These are phyloP conservation scores for Callopanchax toddi DNA, from an alignment of 2,113 vertebrate genomes.

Conservation along the genomic window DNA sequence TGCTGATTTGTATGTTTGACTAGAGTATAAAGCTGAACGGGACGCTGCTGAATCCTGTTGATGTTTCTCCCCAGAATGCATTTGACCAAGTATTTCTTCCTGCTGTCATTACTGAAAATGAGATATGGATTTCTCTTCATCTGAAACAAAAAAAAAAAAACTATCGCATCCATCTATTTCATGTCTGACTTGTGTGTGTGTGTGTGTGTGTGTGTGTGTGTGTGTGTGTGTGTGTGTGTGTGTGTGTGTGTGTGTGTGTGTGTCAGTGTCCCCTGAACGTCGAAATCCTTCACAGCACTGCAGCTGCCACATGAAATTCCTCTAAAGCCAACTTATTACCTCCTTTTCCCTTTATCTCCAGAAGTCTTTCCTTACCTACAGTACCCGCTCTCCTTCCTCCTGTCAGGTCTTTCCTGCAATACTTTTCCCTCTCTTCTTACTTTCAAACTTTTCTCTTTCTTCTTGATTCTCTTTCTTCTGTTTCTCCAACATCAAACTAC, in stretches of 20 bases:
- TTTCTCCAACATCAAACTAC: constrained; percentile 15
- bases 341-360: constrained; percentile 10
- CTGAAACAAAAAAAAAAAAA: constrained; percentile 6
- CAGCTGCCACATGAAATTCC: constrained; percentile 29
- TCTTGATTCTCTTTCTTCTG: background rate
- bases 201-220: constrained; percentile 5
- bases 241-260: constrained; percentile 49
- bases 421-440: background rate
- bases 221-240: constrained; percentile 47
- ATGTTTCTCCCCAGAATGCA: background rate
- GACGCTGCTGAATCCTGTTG: background rate
- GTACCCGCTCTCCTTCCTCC: background rate
- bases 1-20: constrained; percentile 3
- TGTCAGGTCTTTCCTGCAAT: background rate
- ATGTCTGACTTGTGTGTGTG: constrained; percentile 37
- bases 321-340: constrained; percentile 13
- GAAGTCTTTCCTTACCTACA: background rate
- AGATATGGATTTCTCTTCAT: constrained; percentile 23
- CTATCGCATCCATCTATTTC: constrained; percentile 11
- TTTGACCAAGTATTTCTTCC: constrained; percentile 1
- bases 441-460: constrained; percentile 5
- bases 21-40: background rate
- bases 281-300: constrained; percentile 46
- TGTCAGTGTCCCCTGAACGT: constrained; percentile 28
- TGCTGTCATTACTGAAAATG: constrained; percentile 3